Base-by-base conservation (phyloP, 2,113 vertebrate genomes). In the Sterna hirundo region DNA sequence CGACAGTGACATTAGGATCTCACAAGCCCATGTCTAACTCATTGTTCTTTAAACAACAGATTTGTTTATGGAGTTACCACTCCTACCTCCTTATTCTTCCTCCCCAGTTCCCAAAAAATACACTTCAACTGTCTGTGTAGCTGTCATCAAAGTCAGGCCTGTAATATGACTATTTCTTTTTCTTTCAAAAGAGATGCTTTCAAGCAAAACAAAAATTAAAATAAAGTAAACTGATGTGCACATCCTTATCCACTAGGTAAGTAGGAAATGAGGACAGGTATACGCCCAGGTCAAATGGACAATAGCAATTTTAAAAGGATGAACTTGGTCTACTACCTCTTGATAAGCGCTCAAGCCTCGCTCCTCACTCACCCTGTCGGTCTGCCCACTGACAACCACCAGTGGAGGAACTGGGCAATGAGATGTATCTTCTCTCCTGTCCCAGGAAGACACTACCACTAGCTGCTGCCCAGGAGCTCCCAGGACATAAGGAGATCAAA, bases 301-400 rank as follows among this genome's bases (percentile, higher is more conserved):
- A 19, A 40, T 0, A 36, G 16, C 4, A 49, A 21, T 61, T 84
- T 30, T 0, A 75, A 80, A 75, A 57, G 5, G 17, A 54, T 27
- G 1, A 78, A 26, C 14, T 52, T 3, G 17, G 5, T 60, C 26
- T 1, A 1, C 2, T 7, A 6, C 4, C 3, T 38, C 19, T 60
- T 83, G 30, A 38, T 34, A 55, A 78, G 17, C 0, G 2, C 3
- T 30, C 8, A 66, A 20, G 52, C 3, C 6, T 81, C 2, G 1
- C 5, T n/a, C 14, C 34, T 44, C 8, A 38, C 7, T 54, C 47
- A 9, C 8, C 16, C 36, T 44, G 8, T 20, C 61, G 75, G 11
- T 29, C 16, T 38, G 27, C 16, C 49, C 16, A 4, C 7, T 49
- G 7, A 8, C 2, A 2, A 12, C 13, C 9, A 54, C 7, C 0